These are phyloP conservation scores for Xyrichtys novacula DNA, from an alignment of 2,797 vertebrate genomes.

Conservation along the genomic window DNA sequence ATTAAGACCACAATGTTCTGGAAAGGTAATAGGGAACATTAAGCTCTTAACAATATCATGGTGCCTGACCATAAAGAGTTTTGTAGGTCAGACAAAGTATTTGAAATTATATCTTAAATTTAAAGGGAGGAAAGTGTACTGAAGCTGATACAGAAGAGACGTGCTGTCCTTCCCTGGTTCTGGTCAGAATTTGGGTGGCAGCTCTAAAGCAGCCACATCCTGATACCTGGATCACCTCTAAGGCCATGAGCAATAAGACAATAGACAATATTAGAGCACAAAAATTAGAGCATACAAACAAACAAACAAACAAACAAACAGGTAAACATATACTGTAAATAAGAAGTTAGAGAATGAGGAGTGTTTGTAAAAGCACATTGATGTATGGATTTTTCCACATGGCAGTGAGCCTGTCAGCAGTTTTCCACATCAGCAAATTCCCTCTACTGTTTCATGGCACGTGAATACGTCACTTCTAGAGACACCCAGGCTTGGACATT, in stretches of 20 bases:
- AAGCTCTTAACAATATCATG: too few relatives aligned
- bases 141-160: too few relatives aligned
- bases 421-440: slow-evolving; percentile 56
- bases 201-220: too few relatives aligned
- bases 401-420: slow-evolving; percentile 46
- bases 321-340: neutral
- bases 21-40: too few relatives aligned
- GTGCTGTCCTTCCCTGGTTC: too few relatives aligned
- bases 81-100: too few relatives aligned
- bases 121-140: too few relatives aligned
- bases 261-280: neutral
- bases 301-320: slow-evolving; percentile 17
- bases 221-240: too few relatives aligned
- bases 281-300: neutral
- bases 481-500: slow-evolving; percentile 39
- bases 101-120: too few relatives aligned
- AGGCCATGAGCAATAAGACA: slow-evolving; percentile 4
- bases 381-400: slow-evolving; percentile 56
- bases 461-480: slow-evolving; percentile 53
- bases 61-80: too few relatives aligned
- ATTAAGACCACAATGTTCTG: too few relatives aligned
- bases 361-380: slow-evolving; percentile 11
- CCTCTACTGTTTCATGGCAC: slow-evolving; percentile 44
- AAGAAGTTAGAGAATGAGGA: neutral
- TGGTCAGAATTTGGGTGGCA: too few relatives aligned